phyloP scores from a whole-genome alignment of 2,888 invertebrate species.

The Lasioglossum villosulum region DNA sequence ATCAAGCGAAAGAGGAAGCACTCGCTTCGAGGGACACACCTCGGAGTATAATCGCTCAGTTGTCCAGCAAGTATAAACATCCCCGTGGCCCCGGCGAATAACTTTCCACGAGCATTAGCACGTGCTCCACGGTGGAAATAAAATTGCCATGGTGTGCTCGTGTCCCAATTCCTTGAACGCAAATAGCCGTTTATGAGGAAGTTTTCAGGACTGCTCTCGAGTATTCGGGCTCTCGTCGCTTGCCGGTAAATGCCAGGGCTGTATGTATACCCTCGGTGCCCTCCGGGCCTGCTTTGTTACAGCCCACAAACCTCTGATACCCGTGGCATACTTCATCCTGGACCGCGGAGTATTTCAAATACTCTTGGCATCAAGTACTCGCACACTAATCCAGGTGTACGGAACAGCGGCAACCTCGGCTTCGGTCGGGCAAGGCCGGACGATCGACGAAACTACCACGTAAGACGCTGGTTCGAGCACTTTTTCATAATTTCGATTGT shows the following conservation, averaged over 20 bases:
- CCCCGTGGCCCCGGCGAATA: slow-evolving; percentile 5
- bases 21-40: background rate
- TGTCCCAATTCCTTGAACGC: slow-evolving; percentile 48
- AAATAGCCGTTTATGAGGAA: slow-evolving; percentile 63
- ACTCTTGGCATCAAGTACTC: slow-evolving; percentile 74
- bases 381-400: slow-evolving; percentile 55
- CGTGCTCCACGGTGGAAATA: slow-evolving; percentile 24
- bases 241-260: slow-evolving; percentile 64
- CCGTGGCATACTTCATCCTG: slow-evolving; percentile 74
- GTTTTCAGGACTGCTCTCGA: slow-evolving; percentile 60
- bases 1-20: background rate
- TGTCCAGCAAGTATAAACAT: background rate
- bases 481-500: background rate
- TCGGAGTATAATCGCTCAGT: background rate
- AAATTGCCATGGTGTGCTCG: slow-evolving; percentile 37
- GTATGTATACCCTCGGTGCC: slow-evolving; percentile 71
- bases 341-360: slow-evolving; percentile 77
- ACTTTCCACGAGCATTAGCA: background rate
- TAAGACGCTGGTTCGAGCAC: background rate
- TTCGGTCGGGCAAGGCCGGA: slow-evolving; percentile 54
- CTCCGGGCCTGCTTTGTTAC: slow-evolving; percentile 76
- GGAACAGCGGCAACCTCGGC: slow-evolving; percentile 65
- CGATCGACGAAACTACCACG: slow-evolving; percentile 30
- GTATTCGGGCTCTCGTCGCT: slow-evolving; percentile 57
- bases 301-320: slow-evolving; percentile 74